Conservation (phyloP, 1,140 invertebrate species). For the Ceratosolen fusciceps region DNA sequence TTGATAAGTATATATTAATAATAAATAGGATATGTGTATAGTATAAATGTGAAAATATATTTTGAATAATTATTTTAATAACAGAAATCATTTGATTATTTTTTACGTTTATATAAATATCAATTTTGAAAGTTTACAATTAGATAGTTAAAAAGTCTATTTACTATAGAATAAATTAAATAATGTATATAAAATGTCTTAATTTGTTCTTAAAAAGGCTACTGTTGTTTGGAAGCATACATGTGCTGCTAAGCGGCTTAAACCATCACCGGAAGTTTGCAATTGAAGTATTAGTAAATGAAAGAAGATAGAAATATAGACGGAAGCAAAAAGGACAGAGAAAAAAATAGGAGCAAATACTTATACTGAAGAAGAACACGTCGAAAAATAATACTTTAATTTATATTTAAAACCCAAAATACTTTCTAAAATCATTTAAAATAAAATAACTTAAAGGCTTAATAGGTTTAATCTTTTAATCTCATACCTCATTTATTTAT, state of each 20-base stretch:
- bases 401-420: too few species aligned
- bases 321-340: neutral
- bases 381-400: too few species aligned
- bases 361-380: neutral
- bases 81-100: too few species aligned
- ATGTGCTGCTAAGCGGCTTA: neutral
- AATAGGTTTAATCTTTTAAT: too few species aligned
- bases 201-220: neutral
- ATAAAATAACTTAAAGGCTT: too few species aligned
- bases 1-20: too few species aligned
- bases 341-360: neutral
- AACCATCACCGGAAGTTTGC: conserved; percentile 31
- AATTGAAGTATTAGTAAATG: conserved; percentile 40
- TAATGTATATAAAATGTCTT: conserved; percentile 4
- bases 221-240: conserved; percentile 4
- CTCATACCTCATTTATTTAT: too few species aligned
- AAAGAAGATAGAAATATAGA: conserved; percentile 8
- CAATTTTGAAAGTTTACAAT: conserved; percentile 36
- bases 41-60: too few species aligned
- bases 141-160: neutral
- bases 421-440: too few species aligned
- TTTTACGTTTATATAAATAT: too few species aligned
- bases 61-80: too few species aligned
- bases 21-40: too few species aligned
- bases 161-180: neutral